Conservation (phyloP, 2,888 invertebrate species). For the Catocala fraxini region DNA sequence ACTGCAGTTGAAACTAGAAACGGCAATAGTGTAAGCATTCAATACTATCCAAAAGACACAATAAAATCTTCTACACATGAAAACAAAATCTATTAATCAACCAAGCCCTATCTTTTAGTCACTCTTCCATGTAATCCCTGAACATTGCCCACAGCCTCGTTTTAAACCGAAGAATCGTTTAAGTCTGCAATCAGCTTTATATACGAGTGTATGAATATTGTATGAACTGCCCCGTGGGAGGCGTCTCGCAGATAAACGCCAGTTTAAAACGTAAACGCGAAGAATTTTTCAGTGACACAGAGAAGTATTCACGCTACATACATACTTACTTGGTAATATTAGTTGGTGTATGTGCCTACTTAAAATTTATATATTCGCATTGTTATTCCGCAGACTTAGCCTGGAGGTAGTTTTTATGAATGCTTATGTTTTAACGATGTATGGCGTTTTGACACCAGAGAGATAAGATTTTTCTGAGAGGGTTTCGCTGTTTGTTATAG, state of each 20-base stretch:
- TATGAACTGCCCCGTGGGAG: conserved; percentile 77
- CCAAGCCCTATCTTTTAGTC: conserved; percentile 10
- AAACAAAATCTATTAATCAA: conserved; percentile 2
- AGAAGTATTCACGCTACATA: conserved; percentile 44
- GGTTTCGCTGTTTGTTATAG: background rate
- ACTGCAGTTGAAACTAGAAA: no score
- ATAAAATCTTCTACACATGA: background rate
- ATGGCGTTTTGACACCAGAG: conserved; percentile 7
- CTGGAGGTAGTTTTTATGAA: conserved; percentile 28
- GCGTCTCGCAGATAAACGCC: conserved; percentile 72
- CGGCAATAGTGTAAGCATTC: no score
- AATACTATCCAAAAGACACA: no score
- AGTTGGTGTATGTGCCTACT: conserved; percentile 40
- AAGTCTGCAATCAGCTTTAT: conserved; percentile 65
- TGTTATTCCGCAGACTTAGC: conserved; percentile 37
- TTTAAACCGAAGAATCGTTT: conserved; percentile 45
- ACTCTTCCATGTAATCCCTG: conserved; percentile 29
- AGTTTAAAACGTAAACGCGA: conserved; percentile 72
- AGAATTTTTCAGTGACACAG: conserved; percentile 68
- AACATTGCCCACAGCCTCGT: conserved; percentile 28
- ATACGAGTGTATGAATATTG: conserved; percentile 74
- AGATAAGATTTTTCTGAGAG: conserved; percentile 11
- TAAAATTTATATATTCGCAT: conserved; percentile 45
- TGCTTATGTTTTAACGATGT: conserved; percentile 16
- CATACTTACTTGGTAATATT: conserved; percentile 34